Evolutionary conservation across 2,888 invertebrate genomes (phyloP), one percentile per base, ranked within the genome.

Genomic region (Abscondita cerata): DNA sequence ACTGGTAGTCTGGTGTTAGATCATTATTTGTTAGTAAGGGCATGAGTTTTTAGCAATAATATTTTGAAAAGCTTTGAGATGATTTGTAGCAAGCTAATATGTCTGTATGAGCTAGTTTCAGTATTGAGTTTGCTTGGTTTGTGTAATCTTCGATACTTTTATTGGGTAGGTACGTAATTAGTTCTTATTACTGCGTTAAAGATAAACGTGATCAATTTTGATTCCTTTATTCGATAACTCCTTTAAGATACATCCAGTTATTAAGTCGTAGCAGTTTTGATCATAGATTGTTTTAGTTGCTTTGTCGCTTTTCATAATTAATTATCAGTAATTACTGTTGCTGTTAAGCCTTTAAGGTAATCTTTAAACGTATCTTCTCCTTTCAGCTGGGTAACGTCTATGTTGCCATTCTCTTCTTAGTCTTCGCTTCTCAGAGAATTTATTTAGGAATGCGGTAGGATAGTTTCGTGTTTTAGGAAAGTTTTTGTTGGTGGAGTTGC

Each of bases 41-140:
- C 33, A 50, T 25, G n/a, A n/a, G 33, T 50, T 31, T 50, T 50
- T 50, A 50, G 11, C 3, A 50, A 33, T 50, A 33, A 8, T 33
- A 33, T 50, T 50, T 50, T 33, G 48, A 50, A 50, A 5, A 50
- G 6, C 33, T 50, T 50, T n/a, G 48, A 50, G 48, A 50, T 33
- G 48, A 50, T 33, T 12, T 31, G 48, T 33, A 50, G 11, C 33
- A 50, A 13, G 16, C 33, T n/a, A n/a, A n/a, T n/a, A n/a, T n/a
- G n/a, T n/a, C n/a, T n/a, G n/a, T n/a, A n/a, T n/a, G n/a, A n/a
- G n/a, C n/a, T 50, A 31, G 33, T 13, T 13, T 50, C 15, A 31
- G n/a, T 33, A 12, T 31, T 31, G 16, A 33, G 48, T 33, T 31
- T 33, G 31, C 48, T 33, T 13, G 25, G 48, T 50, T 33, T 50